These are phyloP conservation scores for Falco berigora DNA, from an alignment of 2,797 vertebrate genomes.

Conservation along the genomic window DNA sequence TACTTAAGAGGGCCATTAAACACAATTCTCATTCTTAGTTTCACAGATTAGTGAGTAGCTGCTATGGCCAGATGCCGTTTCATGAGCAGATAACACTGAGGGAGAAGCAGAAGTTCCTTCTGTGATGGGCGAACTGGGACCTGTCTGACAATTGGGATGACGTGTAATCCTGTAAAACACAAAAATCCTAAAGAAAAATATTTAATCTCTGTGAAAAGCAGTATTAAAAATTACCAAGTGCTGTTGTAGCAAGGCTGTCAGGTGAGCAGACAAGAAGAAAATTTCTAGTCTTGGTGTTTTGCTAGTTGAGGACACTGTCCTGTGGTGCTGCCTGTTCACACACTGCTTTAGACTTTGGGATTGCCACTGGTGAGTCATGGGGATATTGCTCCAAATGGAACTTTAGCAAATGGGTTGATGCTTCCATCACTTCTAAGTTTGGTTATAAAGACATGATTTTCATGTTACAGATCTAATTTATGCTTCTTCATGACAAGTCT, in stretches of 20 bases:
- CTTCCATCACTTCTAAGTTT: background rate
- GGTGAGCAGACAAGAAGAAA: background rate
- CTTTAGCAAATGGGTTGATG: background rate
- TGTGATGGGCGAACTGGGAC: background rate
- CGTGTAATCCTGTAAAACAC: background rate
- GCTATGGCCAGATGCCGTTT: background rate
- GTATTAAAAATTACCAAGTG: background rate
- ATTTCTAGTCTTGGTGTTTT: background rate
- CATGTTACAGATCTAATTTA: background rate
- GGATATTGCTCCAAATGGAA: background rate
- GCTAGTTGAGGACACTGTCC: background rate
- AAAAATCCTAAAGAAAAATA: background rate
- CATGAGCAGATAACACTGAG: background rate
- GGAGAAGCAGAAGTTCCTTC: background rate
- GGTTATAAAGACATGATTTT: background rate
- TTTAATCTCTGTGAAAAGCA: background rate
- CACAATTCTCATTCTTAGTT: constrained; percentile 31
- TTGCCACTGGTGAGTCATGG: background rate
- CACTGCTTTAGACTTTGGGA: background rate
- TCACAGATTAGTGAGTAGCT: constrained; percentile 23
- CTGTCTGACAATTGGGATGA: background rate
- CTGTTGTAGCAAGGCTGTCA: background rate
- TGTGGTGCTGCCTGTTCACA: background rate
- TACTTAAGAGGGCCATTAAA: constrained; percentile 39
- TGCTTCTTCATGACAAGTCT: background rate